Percentiles rank a stretch among this genome's conserved stretches.
These are phyloP conservation scores for Dasypolia templi DNA, from an alignment of 2,888 invertebrate genomes.

Conservation along the genomic window DNA sequence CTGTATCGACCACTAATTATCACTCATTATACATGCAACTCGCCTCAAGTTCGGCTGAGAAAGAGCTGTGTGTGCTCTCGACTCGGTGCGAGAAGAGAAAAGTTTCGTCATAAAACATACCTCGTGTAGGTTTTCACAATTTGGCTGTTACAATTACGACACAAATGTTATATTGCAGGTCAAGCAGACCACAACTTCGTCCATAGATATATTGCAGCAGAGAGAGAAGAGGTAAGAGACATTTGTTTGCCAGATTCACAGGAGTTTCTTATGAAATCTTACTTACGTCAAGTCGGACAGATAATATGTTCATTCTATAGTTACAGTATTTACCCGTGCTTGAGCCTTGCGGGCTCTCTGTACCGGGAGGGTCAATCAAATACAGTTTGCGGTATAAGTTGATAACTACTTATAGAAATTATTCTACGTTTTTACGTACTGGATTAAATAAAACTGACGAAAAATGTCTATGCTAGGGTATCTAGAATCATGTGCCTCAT, in stretches of 20 bases:
- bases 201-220: not conserved
- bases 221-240: not conserved
- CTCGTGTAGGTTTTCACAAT: constrained; percentile 1
- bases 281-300: not conserved
- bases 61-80: constrained; percentile 25
- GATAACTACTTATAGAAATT: too few relatives aligned
- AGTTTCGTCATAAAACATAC: constrained; percentile 2
- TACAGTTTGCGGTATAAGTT: too few relatives aligned
- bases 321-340: not conserved
- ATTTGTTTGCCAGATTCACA: not conserved
- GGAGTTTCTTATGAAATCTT: too few relatives aligned
- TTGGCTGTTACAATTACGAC: not conserved
- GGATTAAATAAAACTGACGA: too few relatives aligned
- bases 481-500: too few relatives aligned
- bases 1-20: constrained; percentile 57
- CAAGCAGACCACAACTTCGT: not conserved
- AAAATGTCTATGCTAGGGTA: too few relatives aligned
- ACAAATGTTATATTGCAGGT: not conserved
- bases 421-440: too few relatives aligned
- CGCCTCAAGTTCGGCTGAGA: not conserved
- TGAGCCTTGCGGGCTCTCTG: too few relatives aligned
- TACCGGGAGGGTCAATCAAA: too few relatives aligned
- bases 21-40: constrained; percentile 55
- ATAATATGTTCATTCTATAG: not conserved
- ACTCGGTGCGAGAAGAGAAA: constrained; percentile 40